A percentile compares a stretch with the other conserved stretches of the same genome.
These are phyloP conservation scores for Lasioglossum zephyrum DNA, from an alignment of 2,888 invertebrate species.

Conservation along the genomic window DNA sequence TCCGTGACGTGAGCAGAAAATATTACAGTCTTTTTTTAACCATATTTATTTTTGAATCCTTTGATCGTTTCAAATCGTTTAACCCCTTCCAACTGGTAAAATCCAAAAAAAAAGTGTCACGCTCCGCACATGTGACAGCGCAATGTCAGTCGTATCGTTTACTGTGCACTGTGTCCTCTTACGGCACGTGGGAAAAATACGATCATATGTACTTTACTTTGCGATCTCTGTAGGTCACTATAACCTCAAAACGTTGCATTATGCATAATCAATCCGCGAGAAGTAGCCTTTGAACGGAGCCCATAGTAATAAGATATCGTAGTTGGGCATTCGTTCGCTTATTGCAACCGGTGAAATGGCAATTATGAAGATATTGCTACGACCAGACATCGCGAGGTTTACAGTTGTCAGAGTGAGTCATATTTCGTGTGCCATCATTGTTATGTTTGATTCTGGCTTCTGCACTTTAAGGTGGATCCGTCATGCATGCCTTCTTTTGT, in stretches of 20 bases:
- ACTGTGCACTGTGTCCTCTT: constrained; percentile 63
- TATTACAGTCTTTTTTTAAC: not conserved
- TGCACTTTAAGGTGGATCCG: constrained; percentile 32
- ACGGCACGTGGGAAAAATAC: constrained; percentile 68
- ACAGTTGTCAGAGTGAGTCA: constrained; percentile 79
- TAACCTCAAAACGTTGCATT: constrained; percentile 67
- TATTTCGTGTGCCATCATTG: constrained; percentile 36
- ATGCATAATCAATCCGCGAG: constrained; percentile 63
- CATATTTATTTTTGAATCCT: not conserved
- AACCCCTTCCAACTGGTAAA: not conserved
- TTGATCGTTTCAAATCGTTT: not conserved
- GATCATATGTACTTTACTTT: constrained; percentile 46
- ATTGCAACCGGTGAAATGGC: constrained; percentile 70
- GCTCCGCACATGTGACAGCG: constrained; percentile 1
- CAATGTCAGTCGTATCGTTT: constrained; percentile 29
- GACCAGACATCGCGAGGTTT: constrained; percentile 75
- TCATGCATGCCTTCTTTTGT: constrained; percentile 48
- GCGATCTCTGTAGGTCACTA: constrained; percentile 57
- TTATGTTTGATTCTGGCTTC: constrained; percentile 47
- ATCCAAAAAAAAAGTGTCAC: not conserved
- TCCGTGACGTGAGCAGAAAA: not conserved
- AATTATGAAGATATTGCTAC: constrained; percentile 78
- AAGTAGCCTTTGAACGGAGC: constrained; percentile 52
- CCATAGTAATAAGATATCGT: constrained; percentile 65
- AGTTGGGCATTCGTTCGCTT: not conserved